Evolutionary conservation across 1,140 invertebrate genomes (phyloP).

Genomic region (Halyomorpha halys): DNA sequence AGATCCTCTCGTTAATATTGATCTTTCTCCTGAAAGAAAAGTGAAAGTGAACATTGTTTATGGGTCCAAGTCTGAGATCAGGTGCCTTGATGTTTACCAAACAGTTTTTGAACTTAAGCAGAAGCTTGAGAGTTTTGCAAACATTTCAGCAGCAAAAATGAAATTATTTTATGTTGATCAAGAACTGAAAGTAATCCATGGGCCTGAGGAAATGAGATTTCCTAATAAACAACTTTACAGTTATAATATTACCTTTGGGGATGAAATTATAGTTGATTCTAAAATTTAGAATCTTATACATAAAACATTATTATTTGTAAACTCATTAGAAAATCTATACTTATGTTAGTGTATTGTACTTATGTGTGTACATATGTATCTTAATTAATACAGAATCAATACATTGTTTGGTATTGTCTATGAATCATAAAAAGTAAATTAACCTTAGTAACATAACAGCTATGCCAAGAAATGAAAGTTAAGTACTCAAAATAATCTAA

Average conservation of each 20-base stretch:
- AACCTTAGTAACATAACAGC: too few relatives aligned
- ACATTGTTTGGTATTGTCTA: too few relatives aligned
- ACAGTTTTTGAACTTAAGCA: conserved; percentile 60
- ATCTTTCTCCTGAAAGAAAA: conserved; percentile 71
- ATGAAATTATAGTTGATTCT: conserved; percentile 77
- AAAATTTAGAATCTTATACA: conserved; percentile 28
- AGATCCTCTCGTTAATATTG: conserved; percentile 74
- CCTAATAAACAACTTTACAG: conserved; percentile 80
- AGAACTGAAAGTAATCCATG: conserved; percentile 46
- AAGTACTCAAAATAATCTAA: too few relatives aligned
- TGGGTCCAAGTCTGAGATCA: conserved; percentile 53
- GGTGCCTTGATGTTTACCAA: conserved; percentile 37
- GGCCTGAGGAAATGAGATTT: conserved; percentile 78
- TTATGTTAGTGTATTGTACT: conserved; percentile 7
- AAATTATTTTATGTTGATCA: conserved; percentile 68
- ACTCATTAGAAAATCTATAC: not conserved
- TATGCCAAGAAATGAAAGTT: too few relatives aligned
- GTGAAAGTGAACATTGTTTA: conserved; percentile 74
- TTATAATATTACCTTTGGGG: conserved; percentile 79
- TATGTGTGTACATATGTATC: too few relatives aligned
- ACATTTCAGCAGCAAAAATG: conserved; percentile 70
- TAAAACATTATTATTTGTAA: too few relatives aligned
- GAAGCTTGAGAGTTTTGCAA: conserved; percentile 64
- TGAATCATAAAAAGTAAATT: too few relatives aligned
- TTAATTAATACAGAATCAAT: too few relatives aligned